A percentile compares a stretch with the other conserved stretches of the same genome.
Conservation (phyloP, 2,888 invertebrate genomes). For the Dolichomitus sp. region DNA sequence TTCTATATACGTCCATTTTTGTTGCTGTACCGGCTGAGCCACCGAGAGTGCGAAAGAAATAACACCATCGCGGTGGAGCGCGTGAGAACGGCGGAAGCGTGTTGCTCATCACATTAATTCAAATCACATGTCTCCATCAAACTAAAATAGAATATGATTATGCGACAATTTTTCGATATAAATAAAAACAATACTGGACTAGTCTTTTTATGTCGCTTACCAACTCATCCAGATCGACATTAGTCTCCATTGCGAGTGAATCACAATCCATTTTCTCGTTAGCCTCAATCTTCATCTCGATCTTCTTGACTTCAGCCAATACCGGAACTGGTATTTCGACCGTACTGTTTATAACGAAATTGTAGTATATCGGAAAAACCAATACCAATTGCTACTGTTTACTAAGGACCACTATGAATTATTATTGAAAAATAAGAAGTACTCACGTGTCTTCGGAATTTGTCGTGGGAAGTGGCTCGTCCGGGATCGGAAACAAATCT, state of each 20-base stretch:
- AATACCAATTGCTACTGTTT: not conserved
- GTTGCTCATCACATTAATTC: too few relatives aligned
- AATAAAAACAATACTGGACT: not conserved
- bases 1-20: too few relatives aligned
- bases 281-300: conserved; percentile 15
- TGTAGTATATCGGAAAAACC: not conserved
- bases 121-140: conserved; percentile 48
- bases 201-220: conserved; percentile 6
- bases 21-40: too few relatives aligned
- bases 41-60: too few relatives aligned
- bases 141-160: conserved; percentile 36
- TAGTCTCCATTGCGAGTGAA: conserved; percentile 5
- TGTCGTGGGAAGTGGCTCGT: conserved; percentile 10
- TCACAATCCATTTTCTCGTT: conserved; percentile 7
- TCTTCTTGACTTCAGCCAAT: conserved; percentile 8
- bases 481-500: conserved; percentile 68
- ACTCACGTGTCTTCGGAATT: conserved; percentile 28
- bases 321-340: not conserved
- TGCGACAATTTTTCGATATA: not conserved
- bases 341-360: not conserved
- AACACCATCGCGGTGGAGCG: too few relatives aligned
- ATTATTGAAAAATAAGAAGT: not conserved
- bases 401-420: not conserved
- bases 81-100: too few relatives aligned
- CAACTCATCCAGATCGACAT: conserved; percentile 50